Conservation (phyloP, 2,113 vertebrate genomes). For the Macquaria australasica region DNA sequence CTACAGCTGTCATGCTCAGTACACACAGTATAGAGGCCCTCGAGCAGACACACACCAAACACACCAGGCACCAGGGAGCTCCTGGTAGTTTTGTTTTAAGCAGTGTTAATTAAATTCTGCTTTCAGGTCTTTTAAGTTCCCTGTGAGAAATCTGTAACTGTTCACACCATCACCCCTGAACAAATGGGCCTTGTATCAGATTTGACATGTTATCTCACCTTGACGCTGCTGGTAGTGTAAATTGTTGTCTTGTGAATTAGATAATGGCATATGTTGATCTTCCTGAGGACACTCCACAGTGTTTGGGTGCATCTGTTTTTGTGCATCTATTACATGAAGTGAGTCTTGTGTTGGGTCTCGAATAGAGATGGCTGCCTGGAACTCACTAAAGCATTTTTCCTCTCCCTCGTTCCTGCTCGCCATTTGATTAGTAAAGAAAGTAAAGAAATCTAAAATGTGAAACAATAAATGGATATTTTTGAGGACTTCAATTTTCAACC, state of each 20-base stretch:
- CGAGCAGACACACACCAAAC: slow-evolving; percentile 8
- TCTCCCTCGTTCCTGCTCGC: neutral
- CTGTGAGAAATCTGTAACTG: neutral
- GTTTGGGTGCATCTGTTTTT: neutral
- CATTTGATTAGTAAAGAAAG: neutral
- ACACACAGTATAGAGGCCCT: slow-evolving; percentile 53
- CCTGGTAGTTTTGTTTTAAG: slow-evolving; percentile 8
- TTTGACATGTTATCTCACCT: neutral
- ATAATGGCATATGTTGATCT: neutral
- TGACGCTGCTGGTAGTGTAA: neutral
- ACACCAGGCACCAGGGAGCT: slow-evolving; percentile 16
- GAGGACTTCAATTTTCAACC: neutral
- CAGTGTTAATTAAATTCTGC: neutral
- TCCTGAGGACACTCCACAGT: neutral
- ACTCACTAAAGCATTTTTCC: neutral
- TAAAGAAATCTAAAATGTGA: neutral
- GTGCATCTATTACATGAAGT: neutral
- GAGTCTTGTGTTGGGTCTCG: neutral
- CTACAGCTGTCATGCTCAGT: slow-evolving; percentile 85
- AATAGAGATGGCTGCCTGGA: neutral
- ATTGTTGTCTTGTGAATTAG: neutral
- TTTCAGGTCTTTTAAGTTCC: neutral
- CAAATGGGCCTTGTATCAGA: neutral
- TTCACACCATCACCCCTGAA: neutral
- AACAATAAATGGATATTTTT: neutral